Percentiles rank a stretch among this genome's conserved stretches.
Evolutionary conservation across 1,140 invertebrate genomes (phyloP).

Genomic region (Trypoxylus dichotomus): DNA sequence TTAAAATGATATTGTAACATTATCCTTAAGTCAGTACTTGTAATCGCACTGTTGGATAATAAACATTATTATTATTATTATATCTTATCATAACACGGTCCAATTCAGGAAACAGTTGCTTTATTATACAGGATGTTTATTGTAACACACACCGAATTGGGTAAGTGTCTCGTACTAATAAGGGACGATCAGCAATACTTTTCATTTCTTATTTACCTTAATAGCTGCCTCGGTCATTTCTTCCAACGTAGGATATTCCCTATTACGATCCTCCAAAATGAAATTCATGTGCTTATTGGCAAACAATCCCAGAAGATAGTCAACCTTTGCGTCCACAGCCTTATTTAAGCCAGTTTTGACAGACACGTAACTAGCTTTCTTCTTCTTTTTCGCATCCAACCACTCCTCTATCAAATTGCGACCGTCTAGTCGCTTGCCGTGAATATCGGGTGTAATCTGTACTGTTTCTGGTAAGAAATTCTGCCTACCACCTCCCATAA

Average conservation of each 20-base stretch:
- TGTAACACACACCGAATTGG: too few relatives aligned
- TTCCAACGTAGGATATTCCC: constrained; percentile 63
- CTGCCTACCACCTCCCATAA: constrained; percentile 73
- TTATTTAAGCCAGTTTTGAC: constrained; percentile 60
- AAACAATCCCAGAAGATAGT: constrained; percentile 64
- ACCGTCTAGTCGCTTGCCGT: constrained; percentile 55
- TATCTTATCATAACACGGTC: too few relatives aligned
- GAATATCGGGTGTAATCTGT: too few relatives aligned
- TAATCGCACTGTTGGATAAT: too few relatives aligned
- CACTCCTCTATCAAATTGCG: constrained; percentile 58
- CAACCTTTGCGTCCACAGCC: constrained; percentile 47
- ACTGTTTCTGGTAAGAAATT: constrained; percentile 70
- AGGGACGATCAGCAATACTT: too few relatives aligned
- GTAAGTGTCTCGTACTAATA: too few relatives aligned
- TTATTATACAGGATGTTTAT: too few relatives aligned
- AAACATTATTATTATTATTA: too few relatives aligned
- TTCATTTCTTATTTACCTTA: constrained; percentile 70
- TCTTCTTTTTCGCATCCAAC: not conserved
- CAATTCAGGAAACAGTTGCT: too few relatives aligned
- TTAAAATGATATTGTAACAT: too few relatives aligned
- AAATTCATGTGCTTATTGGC: constrained; percentile 57
- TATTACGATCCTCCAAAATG: constrained; percentile 58
- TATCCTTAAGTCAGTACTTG: too few relatives aligned
- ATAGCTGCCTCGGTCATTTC: constrained; percentile 83
- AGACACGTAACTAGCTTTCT: constrained; percentile 60